Percentiles rank a stretch among this genome's conserved stretches.
These are phyloP conservation scores for Oscheius sp. DNA, from an alignment of 2,888 invertebrate genomes.

Conservation along the genomic window DNA sequence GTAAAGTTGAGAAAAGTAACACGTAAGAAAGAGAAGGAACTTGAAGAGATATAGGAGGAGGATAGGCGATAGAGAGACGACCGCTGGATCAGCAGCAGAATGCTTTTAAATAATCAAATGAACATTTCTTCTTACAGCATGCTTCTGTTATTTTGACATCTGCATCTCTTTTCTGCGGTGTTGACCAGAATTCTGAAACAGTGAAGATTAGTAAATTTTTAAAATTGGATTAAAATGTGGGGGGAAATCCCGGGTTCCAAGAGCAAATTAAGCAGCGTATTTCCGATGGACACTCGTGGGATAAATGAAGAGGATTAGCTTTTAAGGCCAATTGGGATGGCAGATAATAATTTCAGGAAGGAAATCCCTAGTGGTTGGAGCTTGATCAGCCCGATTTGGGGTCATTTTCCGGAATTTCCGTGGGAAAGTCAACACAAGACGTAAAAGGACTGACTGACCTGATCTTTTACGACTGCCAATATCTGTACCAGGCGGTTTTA, in stretches of 20 bases:
- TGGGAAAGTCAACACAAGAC: not conserved
- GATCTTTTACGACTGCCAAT: not conserved
- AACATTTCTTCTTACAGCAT: slow-evolving; percentile 9
- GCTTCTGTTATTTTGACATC: not conserved
- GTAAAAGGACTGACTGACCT: not conserved
- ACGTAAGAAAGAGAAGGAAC: not conserved
- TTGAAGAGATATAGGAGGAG: not conserved
- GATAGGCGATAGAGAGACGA: not conserved
- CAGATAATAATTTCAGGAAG: no score
- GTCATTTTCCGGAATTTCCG: not conserved
- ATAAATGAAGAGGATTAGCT: no score
- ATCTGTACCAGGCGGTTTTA: not conserved
- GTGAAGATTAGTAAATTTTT: no score
- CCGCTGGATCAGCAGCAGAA: not conserved
- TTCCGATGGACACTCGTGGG: no score
- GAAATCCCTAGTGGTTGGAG: no score
- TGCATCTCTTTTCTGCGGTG: not conserved
- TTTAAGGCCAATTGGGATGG: no score
- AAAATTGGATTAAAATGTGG: no score
- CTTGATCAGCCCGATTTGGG: no score
- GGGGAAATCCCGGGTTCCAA: no score
- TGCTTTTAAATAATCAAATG: not conserved
- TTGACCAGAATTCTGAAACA: slow-evolving; percentile 2
- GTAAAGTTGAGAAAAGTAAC: not conserved
- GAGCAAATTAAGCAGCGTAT: no score